phyloP scores from a whole-genome alignment of 1,140 invertebrate genomes.

The Leptoteleia sp. region DNA sequence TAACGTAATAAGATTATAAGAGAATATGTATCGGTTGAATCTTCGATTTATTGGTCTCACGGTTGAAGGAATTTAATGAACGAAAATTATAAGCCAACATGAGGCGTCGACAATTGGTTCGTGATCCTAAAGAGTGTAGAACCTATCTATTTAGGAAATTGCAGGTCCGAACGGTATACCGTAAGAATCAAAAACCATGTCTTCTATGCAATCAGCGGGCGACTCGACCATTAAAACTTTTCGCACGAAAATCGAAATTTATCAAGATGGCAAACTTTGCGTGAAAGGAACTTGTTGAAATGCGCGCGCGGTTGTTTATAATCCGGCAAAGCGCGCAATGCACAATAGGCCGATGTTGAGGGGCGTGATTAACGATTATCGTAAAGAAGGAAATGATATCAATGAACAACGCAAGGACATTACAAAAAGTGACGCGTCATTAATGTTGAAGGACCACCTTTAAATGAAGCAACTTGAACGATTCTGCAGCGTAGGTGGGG shows the following conservation, averaged over 20 bases:
- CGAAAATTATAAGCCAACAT: slow-evolving; percentile 68
- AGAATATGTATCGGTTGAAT: slow-evolving; percentile 49
- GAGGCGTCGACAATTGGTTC: slow-evolving; percentile 69
- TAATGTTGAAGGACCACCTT: slow-evolving; percentile 54
- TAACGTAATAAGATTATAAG: slow-evolving; percentile 9
- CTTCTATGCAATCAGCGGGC: slow-evolving; percentile 62
- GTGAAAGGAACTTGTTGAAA: too few relatives aligned
- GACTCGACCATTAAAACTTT: slow-evolving; percentile 49
- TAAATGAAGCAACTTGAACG: slow-evolving; percentile 55
- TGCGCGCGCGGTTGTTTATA: too few relatives aligned
- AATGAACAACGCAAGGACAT: slow-evolving; percentile 36
- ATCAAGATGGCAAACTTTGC: too few relatives aligned
- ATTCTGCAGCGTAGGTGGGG: slow-evolving; percentile 69
- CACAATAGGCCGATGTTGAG: not conserved
- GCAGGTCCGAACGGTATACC: slow-evolving; percentile 57
- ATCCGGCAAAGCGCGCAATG: too few relatives aligned
- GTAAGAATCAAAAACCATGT: slow-evolving; percentile 55
- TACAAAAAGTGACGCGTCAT: slow-evolving; percentile 54
- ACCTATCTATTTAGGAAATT: slow-evolving; percentile 69
- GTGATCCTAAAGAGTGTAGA: slow-evolving; percentile 69
- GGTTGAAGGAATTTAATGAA: slow-evolving; percentile 67
- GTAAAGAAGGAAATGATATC: slow-evolving; percentile 50
- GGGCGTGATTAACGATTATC: slow-evolving; percentile 52
- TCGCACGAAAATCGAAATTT: slow-evolving; percentile 55
- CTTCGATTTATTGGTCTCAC: slow-evolving; percentile 66